Evolutionary conservation across 2,797 vertebrate genomes (phyloP), one percentile per base, ranked within the genome.

Genomic region (Oreochromis mossambicus): DNA sequence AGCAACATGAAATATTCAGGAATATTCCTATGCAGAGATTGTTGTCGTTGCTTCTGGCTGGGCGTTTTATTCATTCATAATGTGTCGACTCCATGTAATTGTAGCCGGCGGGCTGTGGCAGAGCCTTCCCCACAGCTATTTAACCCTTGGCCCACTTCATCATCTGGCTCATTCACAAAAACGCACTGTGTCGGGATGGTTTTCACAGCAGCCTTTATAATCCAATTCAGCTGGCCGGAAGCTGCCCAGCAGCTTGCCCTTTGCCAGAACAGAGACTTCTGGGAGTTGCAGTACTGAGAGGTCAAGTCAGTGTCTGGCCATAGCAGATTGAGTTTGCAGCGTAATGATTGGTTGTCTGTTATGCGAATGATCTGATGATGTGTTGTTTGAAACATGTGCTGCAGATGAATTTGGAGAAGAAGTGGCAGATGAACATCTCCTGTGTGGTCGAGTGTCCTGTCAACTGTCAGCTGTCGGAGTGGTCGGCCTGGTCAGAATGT

Each of bases 401-500:
- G 29, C 88, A 96, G 95, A 89, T 99, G 87, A 96, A 95, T 14
- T 88, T 99, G 94, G 98, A 98, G 91, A 98, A 97, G 94, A 97
- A 94, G 14, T 99, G 98, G 98, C 98, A 97, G 92, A 98, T 99
- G 98, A 99, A 98, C 91, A 93, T 88, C 2, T 97, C 98, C 88
- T 99, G 98, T 3, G 87, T 96, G 58, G 98, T 99, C 63, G 98
- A 99, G 91, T 99, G 98, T 92, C 98, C 98, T 4, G 96, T 99
- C 83, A 99, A 99, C 96, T 99, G 98, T 80, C 98, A 98, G 94
- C 97, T 99, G 81, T 98, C 98, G 0, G 98, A 97, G 12, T 99
- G 98, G 98, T 98, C 98, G 1, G 5, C 91, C 3, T 99, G 98
- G 98, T 98, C 98, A 0, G 96, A 97, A 50, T 99, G 98, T 76